Percentiles rank a stretch among this genome's conserved stretches.
Evolutionary conservation across 2,113 vertebrate species (phyloP).

Genomic region (Xiphophorus couchianus): DNA sequence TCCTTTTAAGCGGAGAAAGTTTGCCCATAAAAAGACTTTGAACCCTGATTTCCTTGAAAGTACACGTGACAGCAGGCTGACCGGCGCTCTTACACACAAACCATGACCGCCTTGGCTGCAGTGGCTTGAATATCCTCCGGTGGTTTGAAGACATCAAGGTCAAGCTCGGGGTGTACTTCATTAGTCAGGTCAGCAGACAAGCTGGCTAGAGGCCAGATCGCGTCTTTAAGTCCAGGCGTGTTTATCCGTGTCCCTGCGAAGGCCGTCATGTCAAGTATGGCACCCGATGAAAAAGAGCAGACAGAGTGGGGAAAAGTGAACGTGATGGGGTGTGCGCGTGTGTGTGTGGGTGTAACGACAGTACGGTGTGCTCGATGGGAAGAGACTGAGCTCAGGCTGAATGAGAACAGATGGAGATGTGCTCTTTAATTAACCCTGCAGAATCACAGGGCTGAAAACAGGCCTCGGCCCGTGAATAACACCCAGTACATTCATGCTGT

Average conservation of each 20-base stretch:
- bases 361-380: slow-evolving; percentile 60
- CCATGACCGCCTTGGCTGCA: slow-evolving; percentile 12
- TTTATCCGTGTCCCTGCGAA: slow-evolving; percentile 52
- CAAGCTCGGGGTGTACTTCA: slow-evolving; percentile 58
- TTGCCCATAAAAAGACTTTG: slow-evolving; percentile 16
- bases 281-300: slow-evolving; percentile 54
- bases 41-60: slow-evolving; percentile 44
- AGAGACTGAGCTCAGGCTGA: slow-evolving; percentile 72
- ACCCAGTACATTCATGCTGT: slow-evolving; percentile 70
- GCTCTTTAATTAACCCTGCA: slow-evolving; percentile 87
- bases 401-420: slow-evolving; percentile 86
- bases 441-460: slow-evolving; percentile 83
- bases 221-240: slow-evolving; percentile 47
- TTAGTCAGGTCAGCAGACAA: slow-evolving; percentile 63
- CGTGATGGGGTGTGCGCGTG: slow-evolving; percentile 33
- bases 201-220: slow-evolving; percentile 32
- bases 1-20: slow-evolving; percentile 41
- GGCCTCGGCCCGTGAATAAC: slow-evolving; percentile 86
- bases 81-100: slow-evolving; percentile 34
- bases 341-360: slow-evolving; percentile 50
- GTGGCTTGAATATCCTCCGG: slow-evolving; percentile 49
- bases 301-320: slow-evolving; percentile 31
- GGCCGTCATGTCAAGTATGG: slow-evolving; percentile 31
- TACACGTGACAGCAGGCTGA: slow-evolving; percentile 34
- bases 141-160: slow-evolving; percentile 45